These are phyloP conservation scores for Oreochromis mossambicus DNA, from an alignment of 2,797 vertebrate species.

Conservation along the genomic window DNA sequence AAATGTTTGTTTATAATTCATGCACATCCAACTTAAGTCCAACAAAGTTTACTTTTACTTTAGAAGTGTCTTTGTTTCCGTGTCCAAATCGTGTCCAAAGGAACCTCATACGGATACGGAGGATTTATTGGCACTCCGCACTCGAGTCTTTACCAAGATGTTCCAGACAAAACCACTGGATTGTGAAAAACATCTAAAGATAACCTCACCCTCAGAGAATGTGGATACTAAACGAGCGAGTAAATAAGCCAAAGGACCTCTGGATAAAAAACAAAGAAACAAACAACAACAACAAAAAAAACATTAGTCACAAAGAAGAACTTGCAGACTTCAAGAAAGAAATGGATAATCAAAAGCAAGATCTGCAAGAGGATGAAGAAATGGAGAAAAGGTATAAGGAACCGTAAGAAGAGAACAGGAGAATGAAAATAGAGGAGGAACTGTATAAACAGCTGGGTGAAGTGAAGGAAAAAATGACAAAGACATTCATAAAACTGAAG, in stretches of 20 bases:
- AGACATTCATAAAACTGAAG: neutral
- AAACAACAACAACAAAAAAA: neutral
- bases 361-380: neutral
- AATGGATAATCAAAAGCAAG: neutral
- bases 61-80: neutral
- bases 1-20: neutral
- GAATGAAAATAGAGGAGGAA: neutral
- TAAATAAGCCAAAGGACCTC: neutral
- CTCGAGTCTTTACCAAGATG: neutral
- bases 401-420: neutral
- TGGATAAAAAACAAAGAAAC: neutral
- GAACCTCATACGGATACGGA: neutral
- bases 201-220: neutral
- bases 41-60: neutral
- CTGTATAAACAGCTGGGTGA: neutral
- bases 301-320: neutral
- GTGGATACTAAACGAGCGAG: neutral
- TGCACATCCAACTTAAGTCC: neutral
- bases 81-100: neutral
- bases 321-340: neutral
- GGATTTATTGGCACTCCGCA: neutral
- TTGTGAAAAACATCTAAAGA: neutral
- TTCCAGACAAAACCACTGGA: neutral
- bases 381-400: neutral
- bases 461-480: neutral